phyloP scores from a whole-genome alignment of 2,888 invertebrate genomes.

The Cheiracanthium punctorium region DNA sequence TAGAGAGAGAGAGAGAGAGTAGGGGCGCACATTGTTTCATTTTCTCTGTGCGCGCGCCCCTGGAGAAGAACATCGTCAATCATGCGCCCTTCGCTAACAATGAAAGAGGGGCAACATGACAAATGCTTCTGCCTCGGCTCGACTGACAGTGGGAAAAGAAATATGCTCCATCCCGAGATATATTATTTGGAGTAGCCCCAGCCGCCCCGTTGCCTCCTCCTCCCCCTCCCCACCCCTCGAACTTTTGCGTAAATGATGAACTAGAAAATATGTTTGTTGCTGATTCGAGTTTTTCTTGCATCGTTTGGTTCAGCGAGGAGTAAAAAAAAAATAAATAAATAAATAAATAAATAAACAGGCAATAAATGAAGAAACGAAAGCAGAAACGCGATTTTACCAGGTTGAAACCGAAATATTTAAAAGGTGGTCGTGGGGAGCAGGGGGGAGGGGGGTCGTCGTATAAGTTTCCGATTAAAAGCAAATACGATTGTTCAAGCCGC shows the following conservation, averaged over 20 bases:
- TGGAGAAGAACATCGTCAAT: constrained; percentile 59
- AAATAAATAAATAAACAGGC: no score
- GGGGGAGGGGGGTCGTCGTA: no score
- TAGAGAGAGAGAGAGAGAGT: constrained; percentile 63
- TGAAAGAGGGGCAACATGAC: constrained; percentile 59
- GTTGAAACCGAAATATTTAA: constrained; percentile 2
- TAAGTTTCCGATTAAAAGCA: background rate
- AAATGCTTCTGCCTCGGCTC: constrained; percentile 61
- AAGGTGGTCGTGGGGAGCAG: no score
- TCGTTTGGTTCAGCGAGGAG: background rate
- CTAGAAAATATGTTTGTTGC: constrained; percentile 55
- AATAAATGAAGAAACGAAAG: background rate
- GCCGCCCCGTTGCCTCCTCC: background rate
- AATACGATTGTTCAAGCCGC: background rate
- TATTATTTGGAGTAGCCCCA: constrained; percentile 46
- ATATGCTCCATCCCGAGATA: constrained; percentile 64
- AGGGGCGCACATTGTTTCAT: constrained; percentile 61
- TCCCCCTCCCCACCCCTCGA: background rate
- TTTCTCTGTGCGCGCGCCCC: constrained; percentile 29
- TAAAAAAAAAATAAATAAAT: no score
- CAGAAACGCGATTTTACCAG: background rate
- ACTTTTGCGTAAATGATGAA: constrained; percentile 61
- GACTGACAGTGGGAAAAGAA: constrained; percentile 65
- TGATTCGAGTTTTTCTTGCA: constrained; percentile 14
- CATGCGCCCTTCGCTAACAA: constrained; percentile 65